A percentile compares a stretch with the other conserved stretches of the same genome.
Conservation (phyloP, 1,140 invertebrate species). For the Pogonognathellus flavescens region DNA sequence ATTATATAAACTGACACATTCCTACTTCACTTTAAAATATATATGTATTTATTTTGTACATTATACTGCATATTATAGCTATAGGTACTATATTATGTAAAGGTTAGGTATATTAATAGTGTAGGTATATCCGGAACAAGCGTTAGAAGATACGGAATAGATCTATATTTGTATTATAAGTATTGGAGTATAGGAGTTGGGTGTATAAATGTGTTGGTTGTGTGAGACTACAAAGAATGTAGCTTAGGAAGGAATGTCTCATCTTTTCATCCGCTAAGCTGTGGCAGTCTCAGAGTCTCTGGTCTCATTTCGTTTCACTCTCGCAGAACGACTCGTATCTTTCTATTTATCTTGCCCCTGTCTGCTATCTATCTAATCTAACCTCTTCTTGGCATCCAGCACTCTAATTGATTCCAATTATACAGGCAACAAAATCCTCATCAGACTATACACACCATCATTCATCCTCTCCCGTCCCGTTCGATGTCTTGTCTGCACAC, state of each 20-base stretch:
- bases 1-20: background rate
- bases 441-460: slow-evolving; percentile 57
- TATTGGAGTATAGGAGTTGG: background rate
- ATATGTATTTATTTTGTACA: background rate
- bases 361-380: background rate
- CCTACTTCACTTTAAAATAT: background rate
- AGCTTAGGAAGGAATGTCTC: slow-evolving; percentile 6
- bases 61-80: background rate
- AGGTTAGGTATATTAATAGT: no score
- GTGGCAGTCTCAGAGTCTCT: background rate
- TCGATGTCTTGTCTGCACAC: slow-evolving; percentile 11
- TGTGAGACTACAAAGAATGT: background rate
- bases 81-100: no score
- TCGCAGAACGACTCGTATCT: background rate
- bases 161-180: no score
- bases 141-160: no score
- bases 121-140: no score
- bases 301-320: slow-evolving; percentile 36
- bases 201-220: no score
- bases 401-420: slow-evolving; percentile 62
- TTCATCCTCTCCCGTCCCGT: slow-evolving; percentile 44
- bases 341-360: background rate
- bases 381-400: slow-evolving; percentile 31
- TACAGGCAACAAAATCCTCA: slow-evolving; percentile 61
- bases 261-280: slow-evolving; percentile 19